A percentile compares a stretch with the other conserved stretches of the same genome.
Conservation (phyloP, 2,888 invertebrate species). For the Lasioglossum vierecki region DNA sequence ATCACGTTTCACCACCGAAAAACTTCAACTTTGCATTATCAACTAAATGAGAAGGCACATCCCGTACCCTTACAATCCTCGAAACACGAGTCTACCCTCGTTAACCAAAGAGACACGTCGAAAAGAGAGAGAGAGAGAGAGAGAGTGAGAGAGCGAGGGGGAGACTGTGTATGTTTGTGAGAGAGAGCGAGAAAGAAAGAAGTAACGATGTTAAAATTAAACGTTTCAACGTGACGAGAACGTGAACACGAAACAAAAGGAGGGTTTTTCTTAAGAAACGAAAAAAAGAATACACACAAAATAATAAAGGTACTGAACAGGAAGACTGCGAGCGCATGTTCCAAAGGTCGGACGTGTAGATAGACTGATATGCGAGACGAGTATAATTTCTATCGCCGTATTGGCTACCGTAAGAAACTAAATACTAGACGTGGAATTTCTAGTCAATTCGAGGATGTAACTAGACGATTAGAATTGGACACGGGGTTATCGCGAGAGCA, state of each 20-base stretch:
- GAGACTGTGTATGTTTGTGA: background rate
- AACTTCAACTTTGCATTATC: no score
- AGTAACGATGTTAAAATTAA: background rate
- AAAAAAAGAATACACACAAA: background rate
- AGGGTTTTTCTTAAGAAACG: background rate
- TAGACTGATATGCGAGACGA: slow-evolving; percentile 56
- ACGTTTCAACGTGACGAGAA: background rate
- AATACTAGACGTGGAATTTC: slow-evolving; percentile 70
- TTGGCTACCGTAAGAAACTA: slow-evolving; percentile 39
- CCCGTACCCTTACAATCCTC: no score
- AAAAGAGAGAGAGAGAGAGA: background rate
- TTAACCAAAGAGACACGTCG: background rate
- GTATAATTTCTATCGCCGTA: slow-evolving; percentile 54
- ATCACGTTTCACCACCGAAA: no score
- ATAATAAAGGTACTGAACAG: slow-evolving; percentile 46
- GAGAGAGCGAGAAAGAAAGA: background rate
- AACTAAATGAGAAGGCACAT: no score
- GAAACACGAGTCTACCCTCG: no score
- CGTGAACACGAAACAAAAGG: background rate
- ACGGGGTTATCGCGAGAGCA: slow-evolving; percentile 6
- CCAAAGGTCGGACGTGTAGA: slow-evolving; percentile 61
- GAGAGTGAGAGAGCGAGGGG: background rate
- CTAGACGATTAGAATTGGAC: slow-evolving; percentile 59
- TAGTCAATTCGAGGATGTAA: slow-evolving; percentile 76
- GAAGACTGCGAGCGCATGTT: slow-evolving; percentile 66